These are phyloP conservation scores for Heliconius aoede DNA, from an alignment of 2,888 invertebrate species.

Conservation along the genomic window DNA sequence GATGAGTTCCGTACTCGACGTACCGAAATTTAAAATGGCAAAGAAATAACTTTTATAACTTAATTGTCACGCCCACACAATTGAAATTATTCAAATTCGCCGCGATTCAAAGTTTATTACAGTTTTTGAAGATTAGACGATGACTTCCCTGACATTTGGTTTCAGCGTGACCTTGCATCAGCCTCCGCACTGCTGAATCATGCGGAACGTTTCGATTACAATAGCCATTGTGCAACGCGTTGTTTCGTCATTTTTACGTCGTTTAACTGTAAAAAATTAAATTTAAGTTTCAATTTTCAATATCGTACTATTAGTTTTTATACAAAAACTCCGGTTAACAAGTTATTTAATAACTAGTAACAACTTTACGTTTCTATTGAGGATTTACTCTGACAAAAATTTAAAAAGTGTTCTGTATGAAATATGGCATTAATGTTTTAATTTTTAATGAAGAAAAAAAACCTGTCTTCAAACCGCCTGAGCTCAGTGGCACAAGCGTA, in stretches of 20 bases:
- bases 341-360: not conserved
- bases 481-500: too few relatives aligned
- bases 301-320: not conserved
- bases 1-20: too few relatives aligned
- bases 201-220: constrained; percentile 52
- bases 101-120: not conserved
- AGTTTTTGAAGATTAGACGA: constrained; percentile 1
- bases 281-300: constrained; percentile 6
- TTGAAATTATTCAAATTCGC: not conserved
- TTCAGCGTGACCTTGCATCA: constrained; percentile 41
- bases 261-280: constrained; percentile 29
- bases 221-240: constrained; percentile 64
- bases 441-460: too few relatives aligned
- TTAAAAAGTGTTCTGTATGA: not conserved
- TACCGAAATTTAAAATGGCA: too few relatives aligned
- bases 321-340: not conserved
- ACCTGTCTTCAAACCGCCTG: too few relatives aligned
- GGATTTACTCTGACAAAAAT: not conserved
- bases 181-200: constrained; percentile 42
- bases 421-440: not conserved
- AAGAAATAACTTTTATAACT: too few relatives aligned
- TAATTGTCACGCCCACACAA: too few relatives aligned
- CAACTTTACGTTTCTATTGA: not conserved
- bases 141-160: constrained; percentile 2
- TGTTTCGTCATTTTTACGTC: constrained; percentile 42